Base-by-base conservation (phyloP, 2,888 invertebrate species). In the Rhingia campestris region DNA sequence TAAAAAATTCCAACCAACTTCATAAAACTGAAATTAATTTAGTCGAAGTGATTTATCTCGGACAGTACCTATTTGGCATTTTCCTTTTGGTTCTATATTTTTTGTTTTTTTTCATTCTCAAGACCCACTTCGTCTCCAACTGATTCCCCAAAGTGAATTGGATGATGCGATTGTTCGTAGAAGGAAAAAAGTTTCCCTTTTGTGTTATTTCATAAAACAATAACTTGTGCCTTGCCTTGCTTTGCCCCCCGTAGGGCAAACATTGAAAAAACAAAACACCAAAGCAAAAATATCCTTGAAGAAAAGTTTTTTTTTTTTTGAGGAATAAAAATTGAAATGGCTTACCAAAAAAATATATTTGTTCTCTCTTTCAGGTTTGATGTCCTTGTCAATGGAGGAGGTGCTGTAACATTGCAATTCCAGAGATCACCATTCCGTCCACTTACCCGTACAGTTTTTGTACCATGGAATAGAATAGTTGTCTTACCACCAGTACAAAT, bases 351-450 rank as follows among this genome's bases (percentile, higher is more conserved):
- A 66, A 45, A 61, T 53, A 33, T 22, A 53, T 54, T 45, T 58
- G 37, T 49, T 41, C 59, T 56, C 51, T 47, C 41, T 35, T 45
- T 76, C 91, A 98, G 98, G 96, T 99, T 99, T 93, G 99, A 99
- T 92, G 96, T 99, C 77, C 93, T 99, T 89, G 99, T 99, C 82
- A 99, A 99, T 92, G 99, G 99, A 12, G 99, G 99, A 58, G 98
- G 98, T 39, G 98, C 98, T 2, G 98, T 99, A 74, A 98, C 97
- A 22, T 93, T 99, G 87, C 97, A 98, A 92, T 98, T 99, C 93
- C 97, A 98, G 91, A 94, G 99, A 80, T 97, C 97, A 73, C 99
- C 99, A 33, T 99, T 98, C 93, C 95, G 95, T 90, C 96, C 97
- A 0, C 93, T 96, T 77, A 95, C 97, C 86, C 94, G 95, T 89